Evolutionary conservation across 2,113 vertebrate species (phyloP), one percentile per base, ranked within the genome.

Genomic region (Notarius quadriscutis): DNA sequence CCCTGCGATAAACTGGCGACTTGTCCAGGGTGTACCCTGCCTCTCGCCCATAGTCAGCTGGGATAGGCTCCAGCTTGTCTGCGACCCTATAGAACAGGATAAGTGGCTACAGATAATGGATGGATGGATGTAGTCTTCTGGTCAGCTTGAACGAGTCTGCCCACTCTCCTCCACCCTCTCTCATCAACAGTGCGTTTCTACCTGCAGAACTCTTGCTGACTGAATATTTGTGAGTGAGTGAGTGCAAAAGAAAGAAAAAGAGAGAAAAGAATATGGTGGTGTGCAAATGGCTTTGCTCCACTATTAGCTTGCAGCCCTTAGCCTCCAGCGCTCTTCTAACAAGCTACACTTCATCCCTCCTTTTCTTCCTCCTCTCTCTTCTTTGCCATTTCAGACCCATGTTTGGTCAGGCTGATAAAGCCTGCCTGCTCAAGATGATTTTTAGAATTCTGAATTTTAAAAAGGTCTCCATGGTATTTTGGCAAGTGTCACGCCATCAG

Each of bases 391-490:
- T 95, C 88, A 87, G 79, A 87, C 74, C 81, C 88, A 93, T 92
- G 91, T 92, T 65, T 92, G 93, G 93, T 94, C 88, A 88, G 90
- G 6, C 77, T 71, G 87, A 88, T 89, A 88, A 90, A 92, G 91
- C 90, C 90, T 90, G 57, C 83, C 90, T 86, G 90, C 90, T 91
- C 7, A 30, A 91, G 92, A 93, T 93, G 93, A 90, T 89, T 89
- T 90, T 58, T 78, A 90, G 91, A 84, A 79, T 77, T 86, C 30
- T 85, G 88, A 89, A 96, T 95, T 93, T 94, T 95, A 92, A 96
- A 95, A 95, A 94, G 94, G 94, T 95, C 93, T 94, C 25, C 20
- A 85, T 78, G 89, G 87, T 92, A 90, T 91, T 88, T 91, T 87
- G 86, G 81, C 83, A 78, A 94, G 92, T 93, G 91, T 83, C 87